Conservation (phyloP, 2,888 invertebrate genomes). For the Zygogramma bicolorata region DNA sequence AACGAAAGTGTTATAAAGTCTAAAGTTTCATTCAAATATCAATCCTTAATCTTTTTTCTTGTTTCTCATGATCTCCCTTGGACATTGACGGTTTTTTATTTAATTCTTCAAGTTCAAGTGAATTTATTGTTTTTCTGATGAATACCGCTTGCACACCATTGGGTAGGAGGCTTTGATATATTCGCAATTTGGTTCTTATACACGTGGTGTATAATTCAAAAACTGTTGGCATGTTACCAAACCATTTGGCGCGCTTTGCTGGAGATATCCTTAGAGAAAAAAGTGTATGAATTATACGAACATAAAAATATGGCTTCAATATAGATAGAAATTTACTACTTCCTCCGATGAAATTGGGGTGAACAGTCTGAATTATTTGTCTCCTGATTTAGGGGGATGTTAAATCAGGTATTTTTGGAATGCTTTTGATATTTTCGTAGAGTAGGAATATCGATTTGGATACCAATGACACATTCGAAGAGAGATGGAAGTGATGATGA, state of each 20-base stretch:
- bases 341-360: constrained; percentile 16
- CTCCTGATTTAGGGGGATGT: not conserved
- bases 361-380: constrained; percentile 6
- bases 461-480: no score
- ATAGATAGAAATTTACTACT: constrained; percentile 23
- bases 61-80: no score
- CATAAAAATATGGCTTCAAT: constrained; percentile 21
- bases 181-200: not conserved
- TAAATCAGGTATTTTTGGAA: not conserved
- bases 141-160: not conserved
- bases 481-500: no score
- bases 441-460: not conserved
- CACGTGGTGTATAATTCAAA: constrained; percentile 9
- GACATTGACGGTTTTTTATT: no score
- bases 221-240: constrained; percentile 22
- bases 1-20: no score
- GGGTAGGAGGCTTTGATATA: not conserved
- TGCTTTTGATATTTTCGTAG: not conserved
- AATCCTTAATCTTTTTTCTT: no score
- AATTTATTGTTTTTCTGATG: no score
- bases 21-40: no score
- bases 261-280: constrained; percentile 12
- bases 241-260: constrained; percentile 13
- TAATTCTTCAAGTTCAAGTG: no score
- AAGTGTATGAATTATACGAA: constrained; percentile 14